Evolutionary conservation across 2,888 invertebrate species (phyloP).

Genomic region (Acronicta psi): DNA sequence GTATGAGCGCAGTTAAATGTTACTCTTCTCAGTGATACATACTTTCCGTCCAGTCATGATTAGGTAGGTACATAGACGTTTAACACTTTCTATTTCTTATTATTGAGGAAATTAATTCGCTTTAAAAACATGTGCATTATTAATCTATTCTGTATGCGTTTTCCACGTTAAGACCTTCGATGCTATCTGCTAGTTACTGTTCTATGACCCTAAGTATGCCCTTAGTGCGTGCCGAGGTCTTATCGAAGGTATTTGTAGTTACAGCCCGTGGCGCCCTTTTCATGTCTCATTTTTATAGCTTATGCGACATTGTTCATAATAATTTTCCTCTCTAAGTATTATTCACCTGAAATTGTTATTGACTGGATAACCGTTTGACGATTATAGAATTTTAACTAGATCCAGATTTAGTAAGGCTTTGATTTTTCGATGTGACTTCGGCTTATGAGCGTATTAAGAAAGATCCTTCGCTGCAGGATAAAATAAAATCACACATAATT

Average conservation of each 20-base stretch:
- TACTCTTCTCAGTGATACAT: constrained; percentile 45
- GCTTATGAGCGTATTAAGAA: constrained; percentile 31
- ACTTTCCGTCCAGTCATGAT: constrained; percentile 56
- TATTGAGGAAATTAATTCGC: constrained; percentile 59
- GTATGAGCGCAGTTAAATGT: constrained; percentile 35
- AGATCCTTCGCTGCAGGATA: constrained; percentile 16
- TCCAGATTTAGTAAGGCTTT: constrained; percentile 38
- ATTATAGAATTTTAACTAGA: constrained; percentile 51
- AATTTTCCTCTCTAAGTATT: constrained; percentile 66
- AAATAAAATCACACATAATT: constrained; percentile 18
- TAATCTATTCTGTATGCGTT: constrained; percentile 76
- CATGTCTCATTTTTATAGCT: constrained; percentile 76
- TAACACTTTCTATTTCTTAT: constrained; percentile 58
- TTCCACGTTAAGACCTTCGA: constrained; percentile 72
- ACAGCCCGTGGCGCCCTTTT: constrained; percentile 66
- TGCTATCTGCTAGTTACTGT: constrained; percentile 66
- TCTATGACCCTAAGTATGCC: constrained; percentile 80
- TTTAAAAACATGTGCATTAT: constrained; percentile 60
- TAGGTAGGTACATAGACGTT: constrained; percentile 49
- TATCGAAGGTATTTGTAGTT: constrained; percentile 62
- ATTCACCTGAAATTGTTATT: constrained; percentile 51
- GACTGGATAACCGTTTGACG: constrained; percentile 46
- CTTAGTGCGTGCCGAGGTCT: constrained; percentile 85
- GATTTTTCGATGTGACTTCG: constrained; percentile 28
- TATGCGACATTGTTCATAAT: constrained; percentile 70